Evolutionary conservation across 2,797 vertebrate genomes (phyloP), one percentile per base, ranked within the genome.

Genomic region (Pseudochromis fuscus): DNA sequence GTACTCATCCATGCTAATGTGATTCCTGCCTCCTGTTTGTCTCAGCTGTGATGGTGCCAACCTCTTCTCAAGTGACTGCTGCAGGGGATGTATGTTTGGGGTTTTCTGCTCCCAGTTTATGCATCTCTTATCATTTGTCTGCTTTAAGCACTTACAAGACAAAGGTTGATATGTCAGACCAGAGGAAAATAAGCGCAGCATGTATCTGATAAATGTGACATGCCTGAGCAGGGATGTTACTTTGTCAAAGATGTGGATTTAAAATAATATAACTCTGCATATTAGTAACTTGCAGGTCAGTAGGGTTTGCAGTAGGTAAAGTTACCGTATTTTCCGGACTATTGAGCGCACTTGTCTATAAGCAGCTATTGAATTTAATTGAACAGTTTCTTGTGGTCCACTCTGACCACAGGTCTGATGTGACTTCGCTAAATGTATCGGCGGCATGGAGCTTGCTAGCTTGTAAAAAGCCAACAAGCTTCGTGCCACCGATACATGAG

Each of bases 1-100:
- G 55, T 38, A 59, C 45, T 67, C 64, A 51, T 78, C 58, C 57
- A 63, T 53, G 64, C 64, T 81, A 74, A 77, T 85, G 66, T 70
- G 63, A 67, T 72, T 73, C 42, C 23, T 38, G 61, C 23, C 52
- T 55, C 55, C 64, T 31, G 53, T 75, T 72, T 77, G 55, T 84
- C 37, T 74, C 67, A 33, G 59, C 73, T 64, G 38, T 10, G 30
- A 53, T 13, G 9, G 37, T 38, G 62, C 73, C 75, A 60, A 28
- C 24, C 30, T 38, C 30, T 25, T 48, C 27, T 65, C 25, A 61
- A 57, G 63, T 25, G 28, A 66, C 57, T 8, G 60, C 76, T 66
- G 35, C 58, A 35, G 44, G 72, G 19, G 49, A 35, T 40, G 19
- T 40, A 38, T 30, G 66, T 53, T 67, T 27, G 11, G 31, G 15